These are phyloP conservation scores for Lingula anatina DNA, from an alignment of 2,888 invertebrate genomes.

Conservation along the genomic window DNA sequence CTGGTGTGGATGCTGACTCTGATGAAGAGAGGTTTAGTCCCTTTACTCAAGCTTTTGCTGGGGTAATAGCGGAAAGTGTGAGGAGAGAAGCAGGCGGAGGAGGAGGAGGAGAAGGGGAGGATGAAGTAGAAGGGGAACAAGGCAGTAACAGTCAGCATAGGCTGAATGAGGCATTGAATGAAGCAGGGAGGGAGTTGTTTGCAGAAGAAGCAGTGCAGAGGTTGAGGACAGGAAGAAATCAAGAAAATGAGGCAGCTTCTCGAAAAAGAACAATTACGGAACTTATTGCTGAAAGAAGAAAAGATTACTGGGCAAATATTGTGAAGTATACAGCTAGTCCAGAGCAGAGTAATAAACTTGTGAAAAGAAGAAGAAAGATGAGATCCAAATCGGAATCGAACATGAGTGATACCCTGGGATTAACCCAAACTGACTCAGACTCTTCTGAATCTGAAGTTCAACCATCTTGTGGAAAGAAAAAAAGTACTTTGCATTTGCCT, in stretches of 20 bases:
- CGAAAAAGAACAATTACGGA: constrained; percentile 19
- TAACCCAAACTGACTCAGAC: no score
- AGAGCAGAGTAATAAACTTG: constrained; percentile 5
- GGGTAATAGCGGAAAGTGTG: constrained; percentile 31
- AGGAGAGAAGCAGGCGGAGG: no score
- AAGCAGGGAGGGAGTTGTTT: neutral
- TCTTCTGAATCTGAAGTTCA: no score
- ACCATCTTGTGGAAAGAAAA: no score
- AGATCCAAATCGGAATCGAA: constrained; percentile 11
- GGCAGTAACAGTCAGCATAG: no score
- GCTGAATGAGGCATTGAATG: constrained; percentile 1
- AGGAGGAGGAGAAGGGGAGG: no score
- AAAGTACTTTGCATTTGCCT: no score
- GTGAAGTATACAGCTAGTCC: constrained; percentile 6
- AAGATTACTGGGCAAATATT: constrained; percentile 14
- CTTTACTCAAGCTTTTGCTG: constrained; percentile 34
- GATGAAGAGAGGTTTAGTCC: constrained; percentile 18
- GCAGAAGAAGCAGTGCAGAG: neutral
- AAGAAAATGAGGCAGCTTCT: constrained; percentile 4
- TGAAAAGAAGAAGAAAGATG: constrained; percentile 10
- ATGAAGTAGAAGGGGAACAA: no score
- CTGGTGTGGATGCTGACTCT: constrained; percentile 7
- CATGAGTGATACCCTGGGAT: no score
- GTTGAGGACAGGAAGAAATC: neutral
- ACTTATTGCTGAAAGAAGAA: constrained; percentile 25